Evolutionary conservation across 1,140 invertebrate species (phyloP).

Genomic region (Tetraneura akinire): DNA sequence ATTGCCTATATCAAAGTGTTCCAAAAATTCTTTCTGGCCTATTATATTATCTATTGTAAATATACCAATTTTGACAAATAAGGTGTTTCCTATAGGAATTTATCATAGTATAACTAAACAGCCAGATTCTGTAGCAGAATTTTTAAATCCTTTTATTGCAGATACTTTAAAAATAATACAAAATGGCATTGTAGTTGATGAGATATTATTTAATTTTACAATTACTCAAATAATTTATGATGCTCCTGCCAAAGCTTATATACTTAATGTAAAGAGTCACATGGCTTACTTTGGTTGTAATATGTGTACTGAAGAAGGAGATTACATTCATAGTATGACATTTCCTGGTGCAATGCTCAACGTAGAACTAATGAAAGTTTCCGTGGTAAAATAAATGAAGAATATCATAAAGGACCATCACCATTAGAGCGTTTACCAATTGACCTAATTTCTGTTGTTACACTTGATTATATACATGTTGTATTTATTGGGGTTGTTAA

Average conservation of each 20-base stretch:
- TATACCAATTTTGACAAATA: background rate
- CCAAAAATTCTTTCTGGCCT: conserved; percentile 2
- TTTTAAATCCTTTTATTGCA: conserved; percentile 10
- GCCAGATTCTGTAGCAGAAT: background rate
- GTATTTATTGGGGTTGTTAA: conserved; percentile 1
- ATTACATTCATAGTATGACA: background rate
- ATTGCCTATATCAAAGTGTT: background rate
- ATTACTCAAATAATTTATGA: conserved; percentile 16
- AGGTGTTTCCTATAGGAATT: background rate
- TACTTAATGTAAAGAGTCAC: conserved; percentile 61
- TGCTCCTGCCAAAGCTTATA: conserved; percentile 58
- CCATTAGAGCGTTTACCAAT: background rate
- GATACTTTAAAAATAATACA: background rate
- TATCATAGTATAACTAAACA: conserved; percentile 7
- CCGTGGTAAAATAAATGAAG: background rate
- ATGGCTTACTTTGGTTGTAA: conserved; percentile 1
- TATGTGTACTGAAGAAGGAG: background rate
- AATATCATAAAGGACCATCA: background rate
- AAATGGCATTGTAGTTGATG: background rate
- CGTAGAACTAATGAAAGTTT: background rate
- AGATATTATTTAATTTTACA: background rate
- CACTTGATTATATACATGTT: background rate
- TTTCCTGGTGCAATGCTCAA: conserved; percentile 20
- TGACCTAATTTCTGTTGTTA: background rate
- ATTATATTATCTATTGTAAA: conserved; percentile 25